Percentiles rank a stretch among this genome's conserved stretches.
Conservation (phyloP, 2,888 invertebrate genomes). For the Andrena marginata region DNA sequence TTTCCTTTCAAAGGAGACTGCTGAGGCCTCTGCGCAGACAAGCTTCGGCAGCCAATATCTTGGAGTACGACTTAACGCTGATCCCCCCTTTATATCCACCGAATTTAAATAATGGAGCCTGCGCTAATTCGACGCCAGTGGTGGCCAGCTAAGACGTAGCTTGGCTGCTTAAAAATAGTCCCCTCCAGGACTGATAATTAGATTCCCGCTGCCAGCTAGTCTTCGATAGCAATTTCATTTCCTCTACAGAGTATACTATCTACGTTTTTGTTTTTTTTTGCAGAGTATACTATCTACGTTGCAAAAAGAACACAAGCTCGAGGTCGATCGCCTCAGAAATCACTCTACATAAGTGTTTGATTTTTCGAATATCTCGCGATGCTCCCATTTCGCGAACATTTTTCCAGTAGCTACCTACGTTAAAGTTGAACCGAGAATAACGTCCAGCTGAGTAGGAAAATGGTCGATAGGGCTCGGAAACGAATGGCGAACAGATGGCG, state of each 20-base stretch:
- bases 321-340: no score
- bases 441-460: slow-evolving; percentile 41
- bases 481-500: slow-evolving; percentile 49
- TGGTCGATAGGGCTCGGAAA: slow-evolving; percentile 47
- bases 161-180: background rate
- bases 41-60: slow-evolving; percentile 80
- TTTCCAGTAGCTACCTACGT: background rate
- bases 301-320: no score
- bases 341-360: no score
- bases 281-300: no score
- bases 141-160: slow-evolving; percentile 61
- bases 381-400: no score
- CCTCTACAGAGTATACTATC: no score
- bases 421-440: slow-evolving; percentile 40
- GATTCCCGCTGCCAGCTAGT: background rate
- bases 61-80: slow-evolving; percentile 79
- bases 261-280: no score
- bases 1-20: slow-evolving; percentile 54
- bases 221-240: background rate
- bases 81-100: slow-evolving; percentile 79
- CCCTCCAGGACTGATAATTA: background rate
- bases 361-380: background rate
- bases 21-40: slow-evolving; percentile 49
- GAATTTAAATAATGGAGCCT: slow-evolving; percentile 81
- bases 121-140: slow-evolving; percentile 76